A percentile compares a stretch with the other conserved stretches of the same genome.
Evolutionary conservation across 2,888 invertebrate species (phyloP).

Genomic region (Leucania comma): DNA sequence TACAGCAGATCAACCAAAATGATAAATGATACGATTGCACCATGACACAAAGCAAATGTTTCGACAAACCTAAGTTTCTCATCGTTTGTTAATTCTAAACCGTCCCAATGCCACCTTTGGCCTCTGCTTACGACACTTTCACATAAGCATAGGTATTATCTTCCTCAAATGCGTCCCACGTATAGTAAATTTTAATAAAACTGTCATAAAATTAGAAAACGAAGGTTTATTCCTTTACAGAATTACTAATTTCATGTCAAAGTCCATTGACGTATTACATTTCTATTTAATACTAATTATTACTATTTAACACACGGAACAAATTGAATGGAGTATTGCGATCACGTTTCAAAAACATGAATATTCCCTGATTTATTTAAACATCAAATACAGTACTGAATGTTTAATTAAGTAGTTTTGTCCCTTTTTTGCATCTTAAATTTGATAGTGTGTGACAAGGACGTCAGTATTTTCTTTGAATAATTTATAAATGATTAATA

Average conservation of each 20-base stretch:
- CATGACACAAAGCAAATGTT: slow-evolving; percentile 23
- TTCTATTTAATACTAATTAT: slow-evolving; percentile 37
- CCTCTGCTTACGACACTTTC: slow-evolving; percentile 47
- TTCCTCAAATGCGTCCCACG: slow-evolving; percentile 18
- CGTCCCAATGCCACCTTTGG: slow-evolving; percentile 41
- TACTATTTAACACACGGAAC: slow-evolving; percentile 45
- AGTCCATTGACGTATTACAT: slow-evolving; percentile 40
- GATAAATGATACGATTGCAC: slow-evolving; percentile 19
- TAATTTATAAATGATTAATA: slow-evolving; percentile 39
- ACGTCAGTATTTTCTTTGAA: slow-evolving; percentile 38
- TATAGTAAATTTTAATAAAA: slow-evolving; percentile 36
- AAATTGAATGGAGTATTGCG: slow-evolving; percentile 17
- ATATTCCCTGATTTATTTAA: slow-evolving; percentile 47
- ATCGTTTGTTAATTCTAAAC: slow-evolving; percentile 42
- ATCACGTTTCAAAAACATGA: slow-evolving; percentile 48
- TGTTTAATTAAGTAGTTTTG: slow-evolving; percentile 11
- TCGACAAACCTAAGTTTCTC: slow-evolving; percentile 30
- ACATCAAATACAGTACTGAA: slow-evolving; percentile 23
- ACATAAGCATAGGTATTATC: slow-evolving; percentile 29
- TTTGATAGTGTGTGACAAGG: slow-evolving; percentile 13
- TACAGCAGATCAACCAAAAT: slow-evolving; percentile 15
- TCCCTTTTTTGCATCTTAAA: slow-evolving; percentile 14
- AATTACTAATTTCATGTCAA: slow-evolving; percentile 44
- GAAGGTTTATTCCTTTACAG: slow-evolving; percentile 24
- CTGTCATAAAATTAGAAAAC: slow-evolving; percentile 29